These are phyloP conservation scores for Chloebia gouldiae DNA, from an alignment of 2,113 vertebrate species.

Conservation along the genomic window DNA sequence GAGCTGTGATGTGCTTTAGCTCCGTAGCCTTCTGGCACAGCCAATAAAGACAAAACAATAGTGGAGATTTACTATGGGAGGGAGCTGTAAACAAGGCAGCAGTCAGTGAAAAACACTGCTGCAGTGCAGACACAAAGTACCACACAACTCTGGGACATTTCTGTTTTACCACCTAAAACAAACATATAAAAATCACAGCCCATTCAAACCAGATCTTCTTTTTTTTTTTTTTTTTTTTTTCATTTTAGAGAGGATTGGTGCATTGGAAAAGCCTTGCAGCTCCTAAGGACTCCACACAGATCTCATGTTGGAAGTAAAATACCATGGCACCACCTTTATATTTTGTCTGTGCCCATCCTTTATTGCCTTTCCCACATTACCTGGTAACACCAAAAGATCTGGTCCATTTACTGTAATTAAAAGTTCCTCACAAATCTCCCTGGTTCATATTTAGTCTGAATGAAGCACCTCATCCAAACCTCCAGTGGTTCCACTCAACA, in stretches of 20 bases:
- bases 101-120: background rate
- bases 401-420: slow-evolving; percentile 57
- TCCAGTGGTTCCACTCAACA: background rate
- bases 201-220: background rate
- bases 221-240: background rate
- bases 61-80: background rate
- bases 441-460: slow-evolving; percentile 24
- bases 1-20: background rate
- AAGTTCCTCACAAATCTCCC: slow-evolving; percentile 1
- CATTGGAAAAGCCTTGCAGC: background rate
- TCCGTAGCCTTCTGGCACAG: background rate
- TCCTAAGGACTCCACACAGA: background rate
- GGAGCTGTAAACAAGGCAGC: background rate
- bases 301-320: background rate
- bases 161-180: background rate
- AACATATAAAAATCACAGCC: background rate
- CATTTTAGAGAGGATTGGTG: background rate
- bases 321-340: background rate
- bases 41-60: slow-evolving; percentile 9
- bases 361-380: background rate
- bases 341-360: background rate
- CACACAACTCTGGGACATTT: background rate
- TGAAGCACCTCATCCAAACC: slow-evolving; percentile 39
- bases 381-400: background rate
- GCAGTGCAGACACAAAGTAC: background rate